These are phyloP conservation scores for Cheilosia soror DNA, from an alignment of 2,888 invertebrate species.

Conservation along the genomic window DNA sequence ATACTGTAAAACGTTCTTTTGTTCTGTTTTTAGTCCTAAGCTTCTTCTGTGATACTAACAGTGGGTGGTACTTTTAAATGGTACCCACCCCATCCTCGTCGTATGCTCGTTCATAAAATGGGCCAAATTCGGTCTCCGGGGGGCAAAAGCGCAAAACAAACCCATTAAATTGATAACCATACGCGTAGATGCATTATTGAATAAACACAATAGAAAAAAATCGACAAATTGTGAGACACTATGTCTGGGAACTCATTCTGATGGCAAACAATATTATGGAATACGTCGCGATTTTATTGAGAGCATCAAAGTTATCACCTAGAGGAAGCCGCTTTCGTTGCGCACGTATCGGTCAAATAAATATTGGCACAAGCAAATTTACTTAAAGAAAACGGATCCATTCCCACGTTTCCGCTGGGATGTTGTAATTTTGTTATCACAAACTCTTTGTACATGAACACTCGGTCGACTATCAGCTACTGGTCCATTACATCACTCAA, in stretches of 20 bases:
- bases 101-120: too few relatives aligned
- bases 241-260: slow-evolving; percentile 52
- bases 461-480: not conserved
- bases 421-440: slow-evolving; percentile 22
- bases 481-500: slow-evolving; percentile 23
- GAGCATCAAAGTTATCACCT: slow-evolving; percentile 36
- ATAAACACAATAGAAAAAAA: too few relatives aligned
- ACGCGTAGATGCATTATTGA: too few relatives aligned
- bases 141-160: too few relatives aligned
- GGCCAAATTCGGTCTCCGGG: too few relatives aligned
- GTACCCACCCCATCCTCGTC: too few relatives aligned
- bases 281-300: slow-evolving; percentile 3
- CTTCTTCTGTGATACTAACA: too few relatives aligned
- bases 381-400: not conserved
- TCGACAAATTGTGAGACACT: slow-evolving; percentile 41
- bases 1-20: too few relatives aligned
- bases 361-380: slow-evolving; percentile 26
- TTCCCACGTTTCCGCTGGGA: slow-evolving; percentile 40
- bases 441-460: not conserved
- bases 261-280: slow-evolving; percentile 17
- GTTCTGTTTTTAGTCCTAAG: too few relatives aligned
- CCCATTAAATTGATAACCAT: too few relatives aligned
- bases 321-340: not conserved
- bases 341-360: slow-evolving; percentile 23
- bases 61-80: too few relatives aligned